Conservation (phyloP, 2,113 vertebrate species). For the Telmatochromis sp. region DNA sequence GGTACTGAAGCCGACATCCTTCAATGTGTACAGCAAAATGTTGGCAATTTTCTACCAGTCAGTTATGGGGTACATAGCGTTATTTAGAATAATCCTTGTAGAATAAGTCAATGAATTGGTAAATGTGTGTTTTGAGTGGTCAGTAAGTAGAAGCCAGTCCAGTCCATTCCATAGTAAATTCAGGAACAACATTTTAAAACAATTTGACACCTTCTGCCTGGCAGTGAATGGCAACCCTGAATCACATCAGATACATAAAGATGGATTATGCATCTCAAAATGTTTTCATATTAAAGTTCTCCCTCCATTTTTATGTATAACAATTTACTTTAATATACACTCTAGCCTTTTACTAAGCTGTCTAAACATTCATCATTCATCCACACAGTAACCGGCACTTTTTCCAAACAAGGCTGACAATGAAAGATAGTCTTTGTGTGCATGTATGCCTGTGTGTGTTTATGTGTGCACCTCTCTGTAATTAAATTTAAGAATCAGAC, state of each 20-base stretch:
- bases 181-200: neutral
- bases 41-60: neutral
- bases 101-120: neutral
- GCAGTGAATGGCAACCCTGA: neutral
- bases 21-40: neutral
- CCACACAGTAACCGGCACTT: neutral
- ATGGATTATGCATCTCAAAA: neutral
- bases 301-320: neutral
- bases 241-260: neutral
- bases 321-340: neutral
- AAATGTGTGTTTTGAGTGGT: neutral
- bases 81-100: neutral
- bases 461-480: neutral
- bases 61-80: neutral
- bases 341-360: neutral
- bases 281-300: neutral
- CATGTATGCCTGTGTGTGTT: neutral
- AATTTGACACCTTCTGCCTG: neutral
- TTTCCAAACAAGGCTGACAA: neutral
- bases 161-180: neutral
- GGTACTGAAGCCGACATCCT: neutral
- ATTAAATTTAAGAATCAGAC: constrained; percentile 23
- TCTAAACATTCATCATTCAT: neutral
- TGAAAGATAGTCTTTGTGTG: neutral
- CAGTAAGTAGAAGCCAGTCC: neutral